Percentiles rank a stretch among this genome's conserved stretches.
Evolutionary conservation across 2,113 vertebrate species (phyloP).

Genomic region (Corydoras maculifer): DNA sequence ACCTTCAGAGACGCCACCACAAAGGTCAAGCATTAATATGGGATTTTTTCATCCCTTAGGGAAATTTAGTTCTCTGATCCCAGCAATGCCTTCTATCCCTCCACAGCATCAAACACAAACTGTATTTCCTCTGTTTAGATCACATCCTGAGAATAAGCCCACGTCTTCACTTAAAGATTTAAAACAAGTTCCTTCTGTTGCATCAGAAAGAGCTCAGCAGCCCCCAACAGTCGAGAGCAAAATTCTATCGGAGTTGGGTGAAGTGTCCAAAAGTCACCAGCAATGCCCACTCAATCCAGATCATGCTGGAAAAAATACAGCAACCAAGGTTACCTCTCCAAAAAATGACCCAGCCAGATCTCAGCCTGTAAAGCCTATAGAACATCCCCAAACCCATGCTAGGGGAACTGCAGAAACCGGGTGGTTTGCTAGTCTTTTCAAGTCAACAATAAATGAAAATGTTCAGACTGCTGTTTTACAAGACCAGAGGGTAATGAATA

Average conservation of each 20-base stretch:
- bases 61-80: constrained; percentile 79
- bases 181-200: constrained; percentile 63
- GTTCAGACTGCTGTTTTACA: constrained; percentile 7
- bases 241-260: constrained; percentile 57
- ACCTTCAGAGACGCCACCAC: constrained; percentile 11
- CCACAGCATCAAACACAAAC: constrained; percentile 47
- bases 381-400: constrained; percentile 17
- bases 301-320: constrained; percentile 15
- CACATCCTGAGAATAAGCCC: constrained; percentile 50
- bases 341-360: constrained; percentile 16
- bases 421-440: constrained; percentile 64
- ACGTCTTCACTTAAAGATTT: constrained; percentile 58
- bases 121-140: constrained; percentile 61
- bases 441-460: constrained; percentile 32
- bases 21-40: constrained; percentile 43
- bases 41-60: constrained; percentile 79
- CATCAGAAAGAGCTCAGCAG: constrained; percentile 55
- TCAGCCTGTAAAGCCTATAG: constrained; percentile 5
- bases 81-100: constrained; percentile 57
- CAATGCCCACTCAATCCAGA: constrained; percentile 38
- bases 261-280: constrained; percentile 39
- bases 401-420: constrained; percentile 54
- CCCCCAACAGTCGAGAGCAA: constrained; percentile 48
- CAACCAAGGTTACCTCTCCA: not conserved
- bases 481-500: constrained; percentile 1